These are phyloP conservation scores for Caenorhabditis zanzibari DNA, from an alignment of 2,888 invertebrate species.

Conservation along the genomic window DNA sequence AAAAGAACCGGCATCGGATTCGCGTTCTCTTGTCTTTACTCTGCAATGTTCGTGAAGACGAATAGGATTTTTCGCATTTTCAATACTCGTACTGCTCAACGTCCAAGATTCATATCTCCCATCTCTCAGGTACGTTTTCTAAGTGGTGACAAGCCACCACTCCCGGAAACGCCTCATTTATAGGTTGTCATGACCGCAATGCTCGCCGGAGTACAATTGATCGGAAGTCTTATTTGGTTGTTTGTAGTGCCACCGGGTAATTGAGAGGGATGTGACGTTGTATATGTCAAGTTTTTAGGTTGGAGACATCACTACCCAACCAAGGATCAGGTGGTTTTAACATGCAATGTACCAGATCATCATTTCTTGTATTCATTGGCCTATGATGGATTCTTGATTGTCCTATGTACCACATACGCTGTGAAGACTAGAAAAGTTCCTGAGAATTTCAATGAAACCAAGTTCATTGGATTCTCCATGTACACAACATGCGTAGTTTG, in stretches of 20 bases:
- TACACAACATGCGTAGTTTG: constrained; percentile 90
- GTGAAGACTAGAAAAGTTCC: constrained; percentile 91
- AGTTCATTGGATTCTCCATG: constrained; percentile 88
- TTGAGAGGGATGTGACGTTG: constrained; percentile 26
- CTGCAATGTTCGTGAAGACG: constrained; percentile 89
- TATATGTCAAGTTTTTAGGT: constrained; percentile 83
- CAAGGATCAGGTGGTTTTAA: constrained; percentile 79
- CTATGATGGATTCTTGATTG: constrained; percentile 89
- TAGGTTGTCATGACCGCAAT: constrained; percentile 83
- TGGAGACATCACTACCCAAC: constrained; percentile 84
- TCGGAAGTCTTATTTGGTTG: constrained; percentile 88
- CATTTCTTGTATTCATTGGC: constrained; percentile 87
- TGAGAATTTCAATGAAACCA: constrained; percentile 86
- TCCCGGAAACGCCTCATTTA: constrained; percentile 47
- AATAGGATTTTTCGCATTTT: constrained; percentile 89
- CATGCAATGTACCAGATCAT: constrained; percentile 80
- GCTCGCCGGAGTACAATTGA: constrained; percentile 88
- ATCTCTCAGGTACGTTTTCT: constrained; percentile 87
- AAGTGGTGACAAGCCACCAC: constrained; percentile 34
- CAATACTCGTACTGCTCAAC: constrained; percentile 86
- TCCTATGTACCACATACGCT: constrained; percentile 90
- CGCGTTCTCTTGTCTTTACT: constrained; percentile 89
- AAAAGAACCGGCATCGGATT: constrained; percentile 88
- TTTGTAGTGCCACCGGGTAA: constrained; percentile 87
- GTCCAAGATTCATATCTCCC: constrained; percentile 89